Evolutionary conservation across 1,140 invertebrate species (phyloP).

Genomic region (Gonioctena quinquepunctata): DNA sequence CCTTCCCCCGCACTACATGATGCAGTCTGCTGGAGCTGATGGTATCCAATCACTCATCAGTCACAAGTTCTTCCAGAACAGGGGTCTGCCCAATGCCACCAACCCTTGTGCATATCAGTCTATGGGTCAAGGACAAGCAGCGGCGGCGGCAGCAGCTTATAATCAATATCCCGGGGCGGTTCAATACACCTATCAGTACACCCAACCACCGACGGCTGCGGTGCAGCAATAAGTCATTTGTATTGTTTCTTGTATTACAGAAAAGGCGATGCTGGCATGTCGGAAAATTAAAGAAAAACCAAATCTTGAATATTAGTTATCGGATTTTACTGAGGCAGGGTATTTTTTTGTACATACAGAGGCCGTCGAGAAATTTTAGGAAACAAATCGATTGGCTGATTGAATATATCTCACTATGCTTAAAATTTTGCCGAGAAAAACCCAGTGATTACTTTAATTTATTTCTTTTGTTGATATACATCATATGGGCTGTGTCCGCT

Average conservation of each 20-base stretch:
- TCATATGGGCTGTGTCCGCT: not conserved
- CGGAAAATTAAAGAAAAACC: not conserved
- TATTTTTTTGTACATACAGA: not conserved
- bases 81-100: constrained; percentile 59
- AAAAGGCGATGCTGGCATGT: not conserved
- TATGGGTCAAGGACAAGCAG: constrained; percentile 61
- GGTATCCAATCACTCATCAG: constrained; percentile 64
- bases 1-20: constrained; percentile 58
- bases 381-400: not conserved
- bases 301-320: not conserved
- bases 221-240: constrained; percentile 52
- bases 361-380: not conserved
- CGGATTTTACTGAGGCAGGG: not conserved
- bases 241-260: constrained; percentile 4
- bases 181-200: constrained; percentile 58
- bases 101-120: constrained; percentile 65
- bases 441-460: not conserved
- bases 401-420: not conserved
- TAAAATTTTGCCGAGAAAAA: not conserved
- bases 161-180: constrained; percentile 51
- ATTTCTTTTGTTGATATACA: not conserved
- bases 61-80: constrained; percentile 67
- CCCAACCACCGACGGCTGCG: constrained; percentile 53
- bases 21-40: constrained; percentile 56
- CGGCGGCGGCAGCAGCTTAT: constrained; percentile 57